Conservation (phyloP, 2,797 vertebrate species). For the Calcarius lapponicus region DNA sequence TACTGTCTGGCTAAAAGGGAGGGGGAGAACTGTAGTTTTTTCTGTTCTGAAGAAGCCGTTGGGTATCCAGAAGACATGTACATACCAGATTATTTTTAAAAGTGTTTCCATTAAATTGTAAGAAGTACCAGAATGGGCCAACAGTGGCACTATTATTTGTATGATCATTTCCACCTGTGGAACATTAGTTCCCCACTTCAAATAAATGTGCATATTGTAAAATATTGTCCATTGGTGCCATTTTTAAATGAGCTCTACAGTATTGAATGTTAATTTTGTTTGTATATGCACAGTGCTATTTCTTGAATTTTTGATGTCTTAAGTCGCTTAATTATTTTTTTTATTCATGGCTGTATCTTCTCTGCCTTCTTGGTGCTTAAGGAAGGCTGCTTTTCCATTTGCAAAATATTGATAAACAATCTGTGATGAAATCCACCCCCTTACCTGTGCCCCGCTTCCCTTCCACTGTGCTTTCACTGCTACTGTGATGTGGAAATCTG, state of each 20-base stretch:
- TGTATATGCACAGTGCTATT: constrained; percentile 63
- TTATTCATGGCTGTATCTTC: constrained; percentile 43
- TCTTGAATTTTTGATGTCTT: constrained; percentile 55
- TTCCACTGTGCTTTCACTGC: constrained; percentile 16
- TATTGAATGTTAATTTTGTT: constrained; percentile 56
- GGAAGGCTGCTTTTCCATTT: constrained; percentile 53
- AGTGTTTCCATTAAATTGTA: constrained; percentile 65
- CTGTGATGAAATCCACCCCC: constrained; percentile 49
- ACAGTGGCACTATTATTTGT: constrained; percentile 54
- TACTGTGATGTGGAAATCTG: constrained; percentile 26
- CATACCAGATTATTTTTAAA: constrained; percentile 53
- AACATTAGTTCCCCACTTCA: constrained; percentile 62
- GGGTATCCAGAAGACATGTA: constrained; percentile 47
- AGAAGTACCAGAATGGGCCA: constrained; percentile 36
- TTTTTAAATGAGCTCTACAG: constrained; percentile 65
- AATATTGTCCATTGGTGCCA: constrained; percentile 59
- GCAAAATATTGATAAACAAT: constrained; percentile 33
- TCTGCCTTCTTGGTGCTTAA: constrained; percentile 60
- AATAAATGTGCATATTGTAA: constrained; percentile 77
- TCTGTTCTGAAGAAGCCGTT: constrained; percentile 31
- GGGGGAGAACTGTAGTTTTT: constrained; percentile 4
- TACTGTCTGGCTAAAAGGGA: constrained; percentile 41
- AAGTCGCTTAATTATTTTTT: constrained; percentile 53
- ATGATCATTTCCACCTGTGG: constrained; percentile 58
- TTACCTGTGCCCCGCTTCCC: constrained; percentile 28